A percentile compares a stretch with the other conserved stretches of the same genome.
Conservation (phyloP, 2,113 vertebrate species). For the Seriola aureovittata region DNA sequence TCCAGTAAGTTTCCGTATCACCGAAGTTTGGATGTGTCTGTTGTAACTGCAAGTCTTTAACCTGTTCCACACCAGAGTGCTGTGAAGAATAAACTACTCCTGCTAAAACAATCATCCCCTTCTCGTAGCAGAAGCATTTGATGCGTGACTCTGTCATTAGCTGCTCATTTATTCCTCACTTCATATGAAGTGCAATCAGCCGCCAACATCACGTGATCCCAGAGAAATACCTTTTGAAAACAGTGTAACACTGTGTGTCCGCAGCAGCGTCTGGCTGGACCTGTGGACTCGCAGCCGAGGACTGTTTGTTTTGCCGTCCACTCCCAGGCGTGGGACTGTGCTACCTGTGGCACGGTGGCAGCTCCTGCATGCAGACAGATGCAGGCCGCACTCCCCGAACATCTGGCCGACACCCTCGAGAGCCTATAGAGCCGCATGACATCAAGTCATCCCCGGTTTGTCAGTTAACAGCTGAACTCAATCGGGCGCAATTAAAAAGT, state of each 20-base stretch:
- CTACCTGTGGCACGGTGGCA: background rate
- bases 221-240: too few species aligned
- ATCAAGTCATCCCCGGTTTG: slow-evolving; percentile 10
- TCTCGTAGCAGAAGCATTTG: background rate
- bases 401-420: slow-evolving; percentile 13
- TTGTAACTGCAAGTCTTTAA: background rate
- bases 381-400: background rate
- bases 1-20: background rate
- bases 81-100: slow-evolving; percentile 1
- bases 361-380: slow-evolving; percentile 6
- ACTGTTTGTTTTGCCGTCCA: background rate
- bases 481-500: background rate
- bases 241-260: too few species aligned
- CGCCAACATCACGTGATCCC: too few species aligned
- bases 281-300: background rate
- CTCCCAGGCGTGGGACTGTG: background rate
- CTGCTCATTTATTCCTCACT: background rate
- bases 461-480: slow-evolving; percentile 12
- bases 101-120: background rate
- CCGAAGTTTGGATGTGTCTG: background rate
- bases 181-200: background rate
- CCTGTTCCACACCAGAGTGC: background rate
- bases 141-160: background rate
- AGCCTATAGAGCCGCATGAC: background rate
- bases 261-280: background rate